Evolutionary conservation across 2,888 invertebrate genomes (phyloP).

Genomic region (Stenolophus ochropezus): DNA sequence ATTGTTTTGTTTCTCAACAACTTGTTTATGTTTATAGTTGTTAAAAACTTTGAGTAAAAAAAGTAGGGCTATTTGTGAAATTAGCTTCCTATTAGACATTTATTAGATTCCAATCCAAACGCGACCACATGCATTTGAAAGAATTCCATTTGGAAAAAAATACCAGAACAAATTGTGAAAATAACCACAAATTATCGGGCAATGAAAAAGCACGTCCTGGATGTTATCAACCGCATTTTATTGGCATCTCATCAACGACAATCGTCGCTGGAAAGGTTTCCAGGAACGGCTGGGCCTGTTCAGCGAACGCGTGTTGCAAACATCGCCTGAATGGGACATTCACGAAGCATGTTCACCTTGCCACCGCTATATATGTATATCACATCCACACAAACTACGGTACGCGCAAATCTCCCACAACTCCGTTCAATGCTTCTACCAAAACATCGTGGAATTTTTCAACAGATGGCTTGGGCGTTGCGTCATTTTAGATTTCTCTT

Average conservation of each 20-base stretch:
- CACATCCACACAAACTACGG: conserved; percentile 7
- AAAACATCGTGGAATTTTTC: conserved; percentile 16
- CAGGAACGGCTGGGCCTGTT: conserved; percentile 33
- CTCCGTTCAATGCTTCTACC: conserved; percentile 16
- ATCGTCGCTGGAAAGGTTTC: conserved; percentile 37
- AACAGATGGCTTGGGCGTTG: conserved; percentile 20
- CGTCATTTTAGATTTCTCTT: conserved; percentile 28
- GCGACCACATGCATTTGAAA: neutral
- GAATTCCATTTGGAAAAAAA: neutral
- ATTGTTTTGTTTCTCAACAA: no score
- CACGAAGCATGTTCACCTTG: conserved; percentile 28
- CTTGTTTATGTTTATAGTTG: no score
- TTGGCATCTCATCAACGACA: conserved; percentile 23
- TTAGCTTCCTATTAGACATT: neutral
- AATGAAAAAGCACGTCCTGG: conserved; percentile 2
- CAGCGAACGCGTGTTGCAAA: conserved; percentile 36
- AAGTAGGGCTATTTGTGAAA: neutral
- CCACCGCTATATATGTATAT: conserved; percentile 45
- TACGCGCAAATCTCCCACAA: conserved; percentile 6
- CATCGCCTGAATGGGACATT: conserved; percentile 37
- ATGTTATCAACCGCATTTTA: conserved; percentile 39
- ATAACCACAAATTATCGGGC: conserved; percentile 20
- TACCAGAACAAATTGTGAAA: neutral
- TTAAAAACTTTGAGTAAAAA: no score
- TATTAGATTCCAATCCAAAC: neutral